Base-by-base conservation (phyloP, 2,797 vertebrate genomes). In the Sebastes diploproa region DNA sequence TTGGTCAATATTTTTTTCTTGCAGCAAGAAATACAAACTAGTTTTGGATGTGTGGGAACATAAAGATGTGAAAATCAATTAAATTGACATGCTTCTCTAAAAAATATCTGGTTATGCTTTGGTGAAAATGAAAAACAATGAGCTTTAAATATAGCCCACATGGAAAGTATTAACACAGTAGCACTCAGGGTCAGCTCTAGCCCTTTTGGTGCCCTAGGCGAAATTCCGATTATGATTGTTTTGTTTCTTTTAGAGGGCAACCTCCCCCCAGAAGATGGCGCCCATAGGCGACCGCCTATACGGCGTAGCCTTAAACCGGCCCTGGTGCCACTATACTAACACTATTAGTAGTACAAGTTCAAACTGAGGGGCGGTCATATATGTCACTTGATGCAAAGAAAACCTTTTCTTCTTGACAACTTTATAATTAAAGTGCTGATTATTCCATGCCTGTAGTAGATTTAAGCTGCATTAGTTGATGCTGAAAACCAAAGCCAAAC, bases 391-490 rank as follows among this genome's bases (percentile, higher is more conserved):
- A 46, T 56, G 36, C 5, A 71, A 36, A 36, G 36, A 72, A 8
- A 65, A 36, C 50, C 75, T 75, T 56, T 29, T 14, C 46, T 34
- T 54, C 62, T 16, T n/a, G 30, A 61, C 20, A 62, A 13, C 27
- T 50, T 70, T 50, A 46, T 77, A 62, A 80, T 61, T 81, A 46
- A 69, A 79, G 77, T 59, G 25, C 59, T 79, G 78, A 69, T 86
- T 82, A 82, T 70, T 75, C 22, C 59, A 78, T n/a, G 54, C 25
- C 36, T 59, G 34, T 12, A 46, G 72, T 13, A 36, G 65, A 69
- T 27, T 42, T 67, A 38, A 77, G 71, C 56, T 64, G 69, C 46
- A 46, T 76, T n/a, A 23, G 30, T 30, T 75, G 66, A 78, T 72
- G 67, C 25, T 27, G 68, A 78, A 63, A 67, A 62, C 50, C 38